Percentiles rank a stretch among this genome's conserved stretches.
phyloP scores from a whole-genome alignment of 2,888 invertebrate genomes.

The Pyralis farinalis region DNA sequence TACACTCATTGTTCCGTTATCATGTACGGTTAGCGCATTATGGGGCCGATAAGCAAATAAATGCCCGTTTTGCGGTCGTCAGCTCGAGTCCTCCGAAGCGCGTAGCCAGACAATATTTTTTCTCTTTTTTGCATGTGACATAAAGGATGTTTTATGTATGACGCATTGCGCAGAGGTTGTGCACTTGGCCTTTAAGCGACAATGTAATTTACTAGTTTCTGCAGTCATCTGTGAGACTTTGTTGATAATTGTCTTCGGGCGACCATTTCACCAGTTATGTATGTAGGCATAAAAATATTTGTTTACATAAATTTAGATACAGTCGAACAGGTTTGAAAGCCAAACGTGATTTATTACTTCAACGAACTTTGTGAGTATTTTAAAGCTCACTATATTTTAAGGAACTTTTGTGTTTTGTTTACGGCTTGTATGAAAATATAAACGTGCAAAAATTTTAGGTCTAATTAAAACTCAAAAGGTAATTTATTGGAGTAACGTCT shows the following conservation, averaged over 20 bases:
- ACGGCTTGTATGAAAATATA: too few relatives aligned
- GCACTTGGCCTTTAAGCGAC: slow-evolving; percentile 19
- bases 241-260: slow-evolving; percentile 14
- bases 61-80: slow-evolving; percentile 41
- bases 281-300: not conserved
- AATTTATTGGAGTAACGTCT: too few relatives aligned
- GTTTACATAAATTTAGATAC: not conserved
- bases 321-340: not conserved
- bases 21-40: slow-evolving; percentile 69
- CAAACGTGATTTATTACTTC: not conserved
- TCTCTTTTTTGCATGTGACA: slow-evolving; percentile 17
- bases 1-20: slow-evolving; percentile 76
- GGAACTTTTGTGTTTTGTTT: too few relatives aligned
- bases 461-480: too few relatives aligned
- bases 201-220: slow-evolving; percentile 15
- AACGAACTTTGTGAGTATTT: not conserved
- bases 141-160: slow-evolving; percentile 22
- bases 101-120: slow-evolving; percentile 14
- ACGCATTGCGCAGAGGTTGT: slow-evolving; percentile 17
- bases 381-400: too few relatives aligned
- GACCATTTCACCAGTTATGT: slow-evolving; percentile 1
- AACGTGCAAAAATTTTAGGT: too few relatives aligned
- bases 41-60: slow-evolving; percentile 73
- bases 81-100: slow-evolving; percentile 15
- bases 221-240: slow-evolving; percentile 11